Evolutionary conservation across 37 sponge, comb jelly and placozoan species (phyloP), one percentile per base, ranked within the genome.

Genomic region (Oopsacas minuta): DNA sequence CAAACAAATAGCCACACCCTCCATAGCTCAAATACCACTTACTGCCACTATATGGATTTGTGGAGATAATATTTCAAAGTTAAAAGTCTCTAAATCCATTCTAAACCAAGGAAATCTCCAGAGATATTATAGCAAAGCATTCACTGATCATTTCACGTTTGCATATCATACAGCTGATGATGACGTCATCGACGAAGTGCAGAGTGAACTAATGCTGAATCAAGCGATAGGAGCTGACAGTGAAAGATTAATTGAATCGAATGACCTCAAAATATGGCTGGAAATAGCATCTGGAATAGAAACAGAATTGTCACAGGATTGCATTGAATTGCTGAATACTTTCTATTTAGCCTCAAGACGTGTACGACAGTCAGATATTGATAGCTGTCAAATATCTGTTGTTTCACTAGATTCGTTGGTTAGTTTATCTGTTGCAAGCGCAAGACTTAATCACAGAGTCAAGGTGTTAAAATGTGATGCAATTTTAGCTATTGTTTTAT

Each of bases 381-480:
- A 61, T n/a, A 61, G 75, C 75, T 61, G 75, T 61, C 75, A 61
- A 12, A 61, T 61, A 20, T 61, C 75, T 3, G 30, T 61, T 10
- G 1, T n/a, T 10, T 61, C 75, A 61, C 75, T 61, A 3, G 75
- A 61, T 3, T 25, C 75, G 75, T 61, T 61, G 75, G 30, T 61
- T 12, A 61, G 75, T 61, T 61, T 61, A 61, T 10, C 75, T 25
- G 75, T 61, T 3, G 75, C 75, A 61, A 61, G 75, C 30, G 75
- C 75, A 34, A 61, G 28, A 61, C 75, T 61, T 10, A 61, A 61
- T 12, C 28, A 32, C 5, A 61, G 75, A 61, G 75, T 32, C 22
- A 3, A 61, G 75, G 75, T 61, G 75, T 61, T 61, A 61, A 61
- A 61, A 61, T 61, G 75, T 34, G 75, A 61, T 61, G 75, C 75